Percentiles rank a stretch among this genome's conserved stretches.
Conservation (phyloP, 2,888 invertebrate genomes). For the Drosophila flavopinicola region DNA sequence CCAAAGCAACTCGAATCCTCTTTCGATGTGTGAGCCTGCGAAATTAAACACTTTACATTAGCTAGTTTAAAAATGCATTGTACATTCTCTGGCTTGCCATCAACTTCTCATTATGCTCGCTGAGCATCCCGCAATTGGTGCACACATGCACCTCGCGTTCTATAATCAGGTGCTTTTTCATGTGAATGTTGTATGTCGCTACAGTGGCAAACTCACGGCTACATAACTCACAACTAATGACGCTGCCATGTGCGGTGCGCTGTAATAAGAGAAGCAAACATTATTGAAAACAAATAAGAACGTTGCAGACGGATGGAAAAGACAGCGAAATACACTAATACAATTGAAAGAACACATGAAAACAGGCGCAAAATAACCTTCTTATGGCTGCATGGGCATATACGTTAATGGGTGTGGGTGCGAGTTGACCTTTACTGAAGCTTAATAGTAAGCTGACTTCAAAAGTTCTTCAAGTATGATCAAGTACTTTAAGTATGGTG, state of each 20-base stretch:
- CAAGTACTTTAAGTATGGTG: too few species aligned
- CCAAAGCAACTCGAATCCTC: constrained; percentile 43
- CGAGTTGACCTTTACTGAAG: too few species aligned
- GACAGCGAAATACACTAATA: too few species aligned
- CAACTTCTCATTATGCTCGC: constrained; percentile 51
- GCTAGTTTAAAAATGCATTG: background rate
- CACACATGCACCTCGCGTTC: constrained; percentile 71
- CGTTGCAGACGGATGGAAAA: too few species aligned
- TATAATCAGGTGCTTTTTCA: constrained; percentile 76
- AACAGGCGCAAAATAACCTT: too few species aligned
- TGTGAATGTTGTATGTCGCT: constrained; percentile 66
- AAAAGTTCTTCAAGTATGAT: too few species aligned
- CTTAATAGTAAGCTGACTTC: too few species aligned
- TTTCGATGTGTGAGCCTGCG: constrained; percentile 31
- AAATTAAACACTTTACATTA: background rate
- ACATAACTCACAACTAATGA: constrained; percentile 75
- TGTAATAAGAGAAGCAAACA: background rate
- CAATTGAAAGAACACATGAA: too few species aligned
- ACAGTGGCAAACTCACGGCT: constrained; percentile 71
- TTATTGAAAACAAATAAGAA: too few species aligned
- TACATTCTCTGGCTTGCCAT: constrained; percentile 45
- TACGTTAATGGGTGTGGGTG: too few species aligned
- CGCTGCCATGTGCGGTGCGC: constrained; percentile 57
- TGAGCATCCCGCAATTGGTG: constrained; percentile 75
- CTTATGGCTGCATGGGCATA: too few species aligned